Evolutionary conservation across 1,140 invertebrate species (phyloP), one percentile per base, ranked within the genome.

Genomic region (Heterodera carotae): DNA sequence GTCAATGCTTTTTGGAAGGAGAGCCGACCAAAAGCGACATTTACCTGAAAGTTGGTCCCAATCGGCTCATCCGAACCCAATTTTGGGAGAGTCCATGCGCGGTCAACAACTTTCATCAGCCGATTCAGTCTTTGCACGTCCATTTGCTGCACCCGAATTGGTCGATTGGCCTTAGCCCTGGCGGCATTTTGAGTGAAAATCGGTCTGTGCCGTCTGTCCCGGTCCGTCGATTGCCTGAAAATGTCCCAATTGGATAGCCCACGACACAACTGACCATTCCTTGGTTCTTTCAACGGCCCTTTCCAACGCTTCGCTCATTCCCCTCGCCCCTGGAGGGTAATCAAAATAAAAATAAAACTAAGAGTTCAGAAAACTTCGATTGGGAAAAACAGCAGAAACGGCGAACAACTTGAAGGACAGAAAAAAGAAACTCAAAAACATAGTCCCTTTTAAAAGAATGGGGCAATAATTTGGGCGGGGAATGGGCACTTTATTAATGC

Each of bases 11-110:
- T 76, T 25, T 34, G 10, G 25, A 66, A 22, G 27, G 39, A 43
- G 12, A 8, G 6, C 39, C 39, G n/a, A n/a, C n/a, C n/a, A n/a
- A 43, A 43, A 43, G 39, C 12, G 39, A 66, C 15, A 39, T 56
- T 43, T 12, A 85, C 84, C 73, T 85, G 85, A 76, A 86, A 86
- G 70, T 86, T 86, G 18, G 85, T 86, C 69, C 85, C 85, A 39
- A 86, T 77, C 18, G 86, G 84, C n/a, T 86, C 85, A 27, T 81
- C 78, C 2, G 79, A 64, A 25, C 83, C 83, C 12, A 56, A 36
- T 62, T 74, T 81, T 15, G 85, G 85, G 62, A 86, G 36, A 29
- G 82, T 78, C 85, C 85, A 86, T 1, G 86, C 80, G 72, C 83
- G 82, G 75, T 86, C 85, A 43, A 86, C 75, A 1, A 75, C 69